Evolutionary conservation across 2,888 invertebrate genomes (phyloP), one percentile per base, ranked within the genome.

Genomic region (Cacoxenus indagator): DNA sequence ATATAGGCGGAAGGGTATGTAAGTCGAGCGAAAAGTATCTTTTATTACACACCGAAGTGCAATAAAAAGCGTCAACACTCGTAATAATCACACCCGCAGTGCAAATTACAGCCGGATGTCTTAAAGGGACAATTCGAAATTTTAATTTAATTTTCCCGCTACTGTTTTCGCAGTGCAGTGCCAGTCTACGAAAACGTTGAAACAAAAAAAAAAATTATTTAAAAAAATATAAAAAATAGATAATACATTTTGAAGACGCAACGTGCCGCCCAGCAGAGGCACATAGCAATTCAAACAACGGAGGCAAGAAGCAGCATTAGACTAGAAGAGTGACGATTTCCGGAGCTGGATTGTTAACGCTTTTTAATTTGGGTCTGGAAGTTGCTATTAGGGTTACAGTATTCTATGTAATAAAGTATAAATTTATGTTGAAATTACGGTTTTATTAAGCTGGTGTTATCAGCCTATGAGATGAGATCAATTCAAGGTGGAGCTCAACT

Each of bases 71-170:
- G 22, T 22, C 22, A 17, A 11, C 22, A n/a, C 9, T 24, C 27
- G 19, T 43, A 31, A 61, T 43, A 61, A 61, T 61, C 61, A 61
- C 61, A 61, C 61, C 61, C 61, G 19, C 9, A 22, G 61, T 43
- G 61, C 61, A 61, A 61, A 22, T 43, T 37, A 43, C 43, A 37
- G 11, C 17, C 43, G 43, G 9, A 37, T 37, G 37, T 8, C 37
- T 5, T 37, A 8, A 37, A 14, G 14, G 14, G 37, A 11, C 37
- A 37, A 11, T 14, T 8, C 14, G 14, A 37, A 37, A 37, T 48
- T 48, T 48, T 48, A 48, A 48, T 48, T 48, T 71, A 65, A 78
- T 71, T 57, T 64, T 73, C 65, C 55, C 57, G 22, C 29, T 43
- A 59, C 67, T 64, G 69, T 70, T 65, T 43, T 11, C 19, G 51